Conservation (phyloP, 37 sponge, comb jelly and placozoan species). For the Beroe forskalii region DNA sequence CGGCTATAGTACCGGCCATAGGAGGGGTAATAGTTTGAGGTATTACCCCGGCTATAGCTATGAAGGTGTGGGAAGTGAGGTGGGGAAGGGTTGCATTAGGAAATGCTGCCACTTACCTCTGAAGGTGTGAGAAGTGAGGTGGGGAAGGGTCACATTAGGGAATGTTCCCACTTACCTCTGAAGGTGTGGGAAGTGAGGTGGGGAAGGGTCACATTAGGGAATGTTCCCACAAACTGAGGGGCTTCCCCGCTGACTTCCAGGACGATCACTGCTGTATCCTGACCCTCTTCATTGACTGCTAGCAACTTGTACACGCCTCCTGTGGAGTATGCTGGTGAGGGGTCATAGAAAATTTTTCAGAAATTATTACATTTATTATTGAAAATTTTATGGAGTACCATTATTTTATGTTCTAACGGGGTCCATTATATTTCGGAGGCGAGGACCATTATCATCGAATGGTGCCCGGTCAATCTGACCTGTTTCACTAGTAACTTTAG, state of each 20-base stretch:
- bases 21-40: too few species aligned
- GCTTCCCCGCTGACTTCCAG: background rate
- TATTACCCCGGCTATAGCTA: too few species aligned
- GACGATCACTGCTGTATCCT: background rate
- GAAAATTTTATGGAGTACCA: too few species aligned
- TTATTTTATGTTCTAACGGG: too few species aligned
- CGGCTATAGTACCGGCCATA: too few species aligned
- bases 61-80: slow-evolving; percentile 20
- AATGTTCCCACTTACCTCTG: slow-evolving; percentile 38
- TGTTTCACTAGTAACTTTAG: slow-evolving; percentile 6
- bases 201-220: slow-evolving; percentile 43
- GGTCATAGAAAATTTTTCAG: background rate
- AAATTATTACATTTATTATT: too few species aligned
- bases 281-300: slow-evolving; percentile 18
- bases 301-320: slow-evolving; percentile 4
- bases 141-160: slow-evolving; percentile 43
- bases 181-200: slow-evolving; percentile 33
- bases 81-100: slow-evolving; percentile 34
- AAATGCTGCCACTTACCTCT: slow-evolving; percentile 39
- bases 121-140: slow-evolving; percentile 25
- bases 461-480: too few species aligned
- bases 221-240: slow-evolving; percentile 29
- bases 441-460: background rate
- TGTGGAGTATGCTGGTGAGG: background rate
- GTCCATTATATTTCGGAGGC: too few species aligned